phyloP scores from a whole-genome alignment of 1,140 invertebrate species.

The Leucophenga varia region DNA sequence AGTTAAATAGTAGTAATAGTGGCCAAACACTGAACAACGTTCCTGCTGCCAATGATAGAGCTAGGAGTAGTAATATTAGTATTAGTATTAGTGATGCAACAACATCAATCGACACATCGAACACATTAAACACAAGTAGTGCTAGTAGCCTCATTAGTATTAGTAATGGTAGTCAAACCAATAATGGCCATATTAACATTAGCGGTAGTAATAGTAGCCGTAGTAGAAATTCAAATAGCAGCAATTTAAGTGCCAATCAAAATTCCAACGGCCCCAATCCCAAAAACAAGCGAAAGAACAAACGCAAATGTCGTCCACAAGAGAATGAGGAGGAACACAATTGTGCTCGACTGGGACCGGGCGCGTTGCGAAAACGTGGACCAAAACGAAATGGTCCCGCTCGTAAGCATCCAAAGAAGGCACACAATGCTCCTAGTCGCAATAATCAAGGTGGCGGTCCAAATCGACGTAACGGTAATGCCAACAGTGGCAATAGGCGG shows the following conservation, averaged over 20 bases:
- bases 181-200: conserved; percentile 44
- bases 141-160: conserved; percentile 40
- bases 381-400: not conserved
- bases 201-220: conserved; percentile 22
- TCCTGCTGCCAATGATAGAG: conserved; percentile 40
- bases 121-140: not conserved
- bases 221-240: conserved; percentile 13
- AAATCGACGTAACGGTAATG: conserved; percentile 9
- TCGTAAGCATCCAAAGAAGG: conserved; percentile 2
- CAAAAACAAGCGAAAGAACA: conserved; percentile 29
- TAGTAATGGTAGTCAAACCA: conserved; percentile 47
- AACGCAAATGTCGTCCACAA: conserved; percentile 31
- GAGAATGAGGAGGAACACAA: conserved; percentile 44
- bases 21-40: conserved; percentile 26
- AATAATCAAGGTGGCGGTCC: conserved; percentile 18
- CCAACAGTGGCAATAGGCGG: not conserved
- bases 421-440: conserved; percentile 14
- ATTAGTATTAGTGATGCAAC: conserved; percentile 37
- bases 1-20: conserved; percentile 25
- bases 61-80: conserved; percentile 45
- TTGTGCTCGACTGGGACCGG: conserved; percentile 22
- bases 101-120: no score
- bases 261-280: conserved; percentile 4
- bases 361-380: conserved; percentile 26
- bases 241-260: conserved; percentile 10